Evolutionary conservation across 2,113 vertebrate species (phyloP), one percentile per base, ranked within the genome.

Genomic region (Shinisaurus crocodilurus): DNA sequence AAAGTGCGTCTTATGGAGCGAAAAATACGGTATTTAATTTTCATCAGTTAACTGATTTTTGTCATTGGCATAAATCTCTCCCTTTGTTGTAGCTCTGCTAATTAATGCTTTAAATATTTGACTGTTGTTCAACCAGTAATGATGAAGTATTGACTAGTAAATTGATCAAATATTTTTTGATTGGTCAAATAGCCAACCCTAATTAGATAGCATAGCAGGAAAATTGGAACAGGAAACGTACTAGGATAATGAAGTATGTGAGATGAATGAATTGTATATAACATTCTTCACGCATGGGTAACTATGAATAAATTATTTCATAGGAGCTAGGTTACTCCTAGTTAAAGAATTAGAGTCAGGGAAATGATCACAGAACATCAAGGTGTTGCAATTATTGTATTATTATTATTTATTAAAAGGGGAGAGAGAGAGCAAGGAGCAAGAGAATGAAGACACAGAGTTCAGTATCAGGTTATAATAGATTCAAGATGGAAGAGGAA

Each of bases 331-430:
- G 32, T 65, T 23, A 48, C 27, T 48, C 4, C 13, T 57, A 57
- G 50, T 50, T 48, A 20, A 87, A 25, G 16, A 75, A 60, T 60
- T 89, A 82, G 6, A 63, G 10, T 85, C 29, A 65, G 57, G 32
- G n/a, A 67, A 65, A 77, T 67, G 48, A 63, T 45, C 9, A 23
- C 40, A 40, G 43, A 89, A 63, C 27, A 40, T 57, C 18, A 12
- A 77, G 57, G 40, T 67, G 13, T 50, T 85, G 43, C 23, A 89
- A 50, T 65, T 89, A 67, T n/a, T 67, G 82, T 54, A 83, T 40
- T 34, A 84, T 82, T 89, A 45, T 89, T 84, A 63, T 89, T 89
- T 89, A 84, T 84, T 85, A 77, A 43, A 90, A 90, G 88, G 57
- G 23, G n/a, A 85, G 74, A 65, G 34, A 89, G 82, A 50, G 85